These are phyloP conservation scores for Malthinus flaveolus DNA, from an alignment of 2,888 invertebrate species.

Conservation along the genomic window DNA sequence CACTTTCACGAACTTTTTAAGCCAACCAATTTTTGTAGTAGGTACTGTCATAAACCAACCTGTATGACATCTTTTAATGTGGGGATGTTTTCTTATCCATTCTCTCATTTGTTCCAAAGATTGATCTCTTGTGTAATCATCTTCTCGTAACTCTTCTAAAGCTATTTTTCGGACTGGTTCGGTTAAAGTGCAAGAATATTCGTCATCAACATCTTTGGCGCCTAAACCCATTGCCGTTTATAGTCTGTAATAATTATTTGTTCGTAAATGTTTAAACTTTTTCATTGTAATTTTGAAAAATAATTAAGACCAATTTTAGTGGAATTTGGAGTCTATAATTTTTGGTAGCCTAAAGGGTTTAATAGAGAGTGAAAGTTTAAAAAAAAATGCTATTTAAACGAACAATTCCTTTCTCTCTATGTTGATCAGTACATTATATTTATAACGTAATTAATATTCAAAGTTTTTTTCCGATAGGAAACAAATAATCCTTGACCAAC, in stretches of 20 bases:
- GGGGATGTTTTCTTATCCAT: slow-evolving; percentile 81
- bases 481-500: too few species aligned
- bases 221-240: slow-evolving; percentile 49
- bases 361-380: too few species aligned
- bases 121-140: slow-evolving; percentile 73
- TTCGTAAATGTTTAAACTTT: background rate
- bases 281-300: background rate
- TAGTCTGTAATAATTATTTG: slow-evolving; percentile 1
- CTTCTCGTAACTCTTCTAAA: slow-evolving; percentile 77
- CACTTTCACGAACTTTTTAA: too few species aligned
- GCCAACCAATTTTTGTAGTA: background rate
- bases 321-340: background rate
- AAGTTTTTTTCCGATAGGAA: too few species aligned
- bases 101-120: slow-evolving; percentile 77
- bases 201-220: slow-evolving; percentile 46
- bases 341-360: too few species aligned
- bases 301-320: background rate
- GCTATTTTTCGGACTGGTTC: slow-evolving; percentile 65
- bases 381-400: too few species aligned
- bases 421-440: too few species aligned
- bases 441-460: too few species aligned
- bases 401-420: too few species aligned
- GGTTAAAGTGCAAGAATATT: slow-evolving; percentile 55
- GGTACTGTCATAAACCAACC: slow-evolving; percentile 54
- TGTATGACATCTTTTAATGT: slow-evolving; percentile 79